Evolutionary conservation across 2,797 vertebrate species (phyloP).

Genomic region (Argyrosomus regius): DNA sequence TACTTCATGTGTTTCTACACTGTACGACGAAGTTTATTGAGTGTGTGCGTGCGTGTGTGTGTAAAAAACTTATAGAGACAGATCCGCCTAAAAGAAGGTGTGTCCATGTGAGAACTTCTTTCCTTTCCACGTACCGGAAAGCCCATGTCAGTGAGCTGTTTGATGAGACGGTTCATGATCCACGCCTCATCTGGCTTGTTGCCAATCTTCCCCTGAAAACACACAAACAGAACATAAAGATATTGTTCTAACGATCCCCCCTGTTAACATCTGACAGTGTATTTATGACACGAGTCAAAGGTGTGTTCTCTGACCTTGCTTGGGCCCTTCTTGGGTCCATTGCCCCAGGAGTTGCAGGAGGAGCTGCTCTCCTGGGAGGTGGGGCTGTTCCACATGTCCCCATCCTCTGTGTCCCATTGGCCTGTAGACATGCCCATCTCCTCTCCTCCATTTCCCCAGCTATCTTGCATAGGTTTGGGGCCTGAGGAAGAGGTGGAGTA

Average conservation of each 20-base stretch:
- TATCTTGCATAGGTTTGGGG: conserved; percentile 99
- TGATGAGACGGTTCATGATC: conserved; percentile 98
- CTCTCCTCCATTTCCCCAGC: conserved; percentile 95
- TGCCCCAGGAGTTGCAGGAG: conserved; percentile 95
- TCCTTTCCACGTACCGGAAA: conserved; percentile 89
- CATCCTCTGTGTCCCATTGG: conserved; percentile 96
- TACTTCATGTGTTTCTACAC: background rate
- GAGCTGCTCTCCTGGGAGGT: conserved; percentile 94
- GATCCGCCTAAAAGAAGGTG: background rate
- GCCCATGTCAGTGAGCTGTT: conserved; percentile 99
- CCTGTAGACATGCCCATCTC: conserved; percentile 89
- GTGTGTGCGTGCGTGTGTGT: no score
- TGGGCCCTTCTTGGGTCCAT: conserved; percentile 92
- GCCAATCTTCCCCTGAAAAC: conserved; percentile 89
- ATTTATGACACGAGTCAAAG: background rate
- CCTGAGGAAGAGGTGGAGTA: conserved; percentile 75
- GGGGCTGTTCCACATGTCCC: conserved; percentile 95
- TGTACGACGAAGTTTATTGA: background rate
- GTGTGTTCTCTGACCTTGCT: conserved; percentile 88
- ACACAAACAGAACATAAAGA: conserved; percentile 29
- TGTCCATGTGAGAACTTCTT: background rate
- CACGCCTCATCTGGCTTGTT: conserved; percentile 96
- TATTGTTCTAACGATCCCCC: background rate
- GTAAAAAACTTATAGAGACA: no score
- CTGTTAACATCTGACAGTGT: background rate